Evolutionary conservation across 2,888 invertebrate genomes (phyloP).

Genomic region (Saturnia pavonia): DNA sequence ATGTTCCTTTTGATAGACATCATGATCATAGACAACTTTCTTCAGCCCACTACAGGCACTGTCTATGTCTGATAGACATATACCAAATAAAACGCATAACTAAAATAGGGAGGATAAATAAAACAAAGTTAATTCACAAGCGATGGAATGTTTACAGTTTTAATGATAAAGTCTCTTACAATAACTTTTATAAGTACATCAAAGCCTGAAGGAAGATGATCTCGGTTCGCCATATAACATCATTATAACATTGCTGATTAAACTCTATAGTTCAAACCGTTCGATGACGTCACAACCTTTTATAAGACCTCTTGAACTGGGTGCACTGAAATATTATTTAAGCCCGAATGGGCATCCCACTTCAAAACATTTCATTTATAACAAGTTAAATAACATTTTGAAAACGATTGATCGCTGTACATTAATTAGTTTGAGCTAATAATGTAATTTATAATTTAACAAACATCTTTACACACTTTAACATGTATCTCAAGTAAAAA

Average conservation of each 20-base stretch:
- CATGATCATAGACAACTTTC: no score
- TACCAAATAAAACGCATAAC: not conserved
- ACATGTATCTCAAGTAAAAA: no score
- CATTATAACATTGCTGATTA: constrained; percentile 10
- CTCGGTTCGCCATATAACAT: constrained; percentile 45
- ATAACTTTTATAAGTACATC: constrained; percentile 61
- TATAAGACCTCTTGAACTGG: constrained; percentile 25
- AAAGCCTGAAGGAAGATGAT: constrained; percentile 55
- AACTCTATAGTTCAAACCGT: constrained; percentile 27
- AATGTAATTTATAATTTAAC: no score
- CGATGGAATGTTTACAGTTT: constrained; percentile 80
- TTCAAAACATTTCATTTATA: no score
- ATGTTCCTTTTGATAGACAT: no score
- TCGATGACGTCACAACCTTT: constrained; percentile 54
- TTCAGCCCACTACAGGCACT: no score
- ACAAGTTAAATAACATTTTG: no score
- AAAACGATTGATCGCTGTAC: no score
- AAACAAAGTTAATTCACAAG: constrained; percentile 66
- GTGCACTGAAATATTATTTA: not conserved
- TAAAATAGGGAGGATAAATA: constrained; percentile 43
- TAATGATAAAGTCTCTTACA: constrained; percentile 70
- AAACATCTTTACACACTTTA: no score
- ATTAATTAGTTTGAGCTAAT: no score
- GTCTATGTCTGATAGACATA: no score
- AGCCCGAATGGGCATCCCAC: not conserved